These are phyloP conservation scores for Anabacerthia variegaticeps DNA, from an alignment of 2,797 vertebrate species.

Conservation along the genomic window DNA sequence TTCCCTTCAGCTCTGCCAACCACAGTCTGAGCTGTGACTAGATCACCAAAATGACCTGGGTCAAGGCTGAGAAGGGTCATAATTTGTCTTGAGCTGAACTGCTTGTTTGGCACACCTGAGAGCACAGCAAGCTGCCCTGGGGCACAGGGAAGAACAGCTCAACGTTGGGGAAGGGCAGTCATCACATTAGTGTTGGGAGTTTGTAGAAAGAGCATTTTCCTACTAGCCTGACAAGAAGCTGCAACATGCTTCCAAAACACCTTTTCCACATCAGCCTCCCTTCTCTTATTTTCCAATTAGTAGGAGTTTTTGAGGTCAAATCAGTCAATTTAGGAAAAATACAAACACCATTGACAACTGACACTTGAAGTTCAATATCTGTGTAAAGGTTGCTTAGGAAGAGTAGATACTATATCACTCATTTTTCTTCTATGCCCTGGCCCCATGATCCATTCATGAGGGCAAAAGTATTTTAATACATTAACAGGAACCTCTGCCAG, in stretches of 20 bases:
- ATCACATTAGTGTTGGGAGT: neutral
- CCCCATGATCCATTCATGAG: neutral
- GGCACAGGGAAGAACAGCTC: neutral
- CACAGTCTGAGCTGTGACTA: neutral
- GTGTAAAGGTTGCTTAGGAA: neutral
- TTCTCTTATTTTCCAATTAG: neutral
- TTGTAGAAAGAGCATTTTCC: neutral
- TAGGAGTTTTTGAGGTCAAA: neutral
- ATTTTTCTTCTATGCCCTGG: neutral
- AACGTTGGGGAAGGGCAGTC: accelerated
- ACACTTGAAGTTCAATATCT: neutral
- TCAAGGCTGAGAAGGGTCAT: neutral
- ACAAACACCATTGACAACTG: neutral
- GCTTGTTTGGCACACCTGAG: neutral
- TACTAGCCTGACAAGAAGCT: neutral
- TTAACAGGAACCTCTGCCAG: conserved; percentile 17
- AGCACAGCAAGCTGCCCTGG: accelerated
- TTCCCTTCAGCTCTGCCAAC: neutral
- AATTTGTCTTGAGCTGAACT: neutral
- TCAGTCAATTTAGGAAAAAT: neutral
- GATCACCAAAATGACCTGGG: accelerated
- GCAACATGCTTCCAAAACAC: neutral
- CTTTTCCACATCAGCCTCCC: neutral
- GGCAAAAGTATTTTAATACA: conserved; percentile 18
- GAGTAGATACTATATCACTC: neutral